Conservation (phyloP, 2,113 vertebrate genomes). For the Apodemus speciosus region DNA sequence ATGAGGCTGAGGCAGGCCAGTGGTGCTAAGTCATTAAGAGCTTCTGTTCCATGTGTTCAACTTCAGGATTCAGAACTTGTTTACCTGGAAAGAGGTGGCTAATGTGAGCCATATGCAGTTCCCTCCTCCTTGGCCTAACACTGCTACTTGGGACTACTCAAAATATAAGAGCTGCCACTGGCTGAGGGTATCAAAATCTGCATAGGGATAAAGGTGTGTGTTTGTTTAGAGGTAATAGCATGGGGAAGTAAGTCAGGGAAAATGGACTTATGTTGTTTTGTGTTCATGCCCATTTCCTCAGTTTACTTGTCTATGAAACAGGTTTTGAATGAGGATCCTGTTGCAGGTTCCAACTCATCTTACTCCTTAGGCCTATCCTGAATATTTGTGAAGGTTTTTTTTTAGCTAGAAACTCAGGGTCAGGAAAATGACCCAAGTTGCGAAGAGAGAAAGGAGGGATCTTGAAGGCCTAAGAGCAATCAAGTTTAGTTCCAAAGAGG, state of each 20-base stretch:
- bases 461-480: neutral
- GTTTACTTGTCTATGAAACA: neutral
- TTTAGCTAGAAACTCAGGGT: neutral
- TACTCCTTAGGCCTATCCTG: neutral
- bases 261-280: accelerated
- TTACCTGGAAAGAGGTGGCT: neutral
- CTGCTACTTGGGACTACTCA: neutral
- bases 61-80: neutral
- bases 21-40: neutral
- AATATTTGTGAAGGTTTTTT: neutral
- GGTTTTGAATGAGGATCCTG: neutral
- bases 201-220: neutral
- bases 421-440: neutral
- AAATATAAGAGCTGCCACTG: neutral
- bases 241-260: neutral
- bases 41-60: neutral
- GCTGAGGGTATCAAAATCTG: neutral
- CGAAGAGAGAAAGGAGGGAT: neutral
- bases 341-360: neutral
- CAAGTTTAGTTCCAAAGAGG: neutral
- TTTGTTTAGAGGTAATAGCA: neutral
- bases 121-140: neutral
- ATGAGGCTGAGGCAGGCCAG: neutral
- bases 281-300: neutral
- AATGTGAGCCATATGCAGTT: neutral